Base-by-base conservation (phyloP, 2,888 invertebrate genomes). In the Pollenia angustigena region DNA sequence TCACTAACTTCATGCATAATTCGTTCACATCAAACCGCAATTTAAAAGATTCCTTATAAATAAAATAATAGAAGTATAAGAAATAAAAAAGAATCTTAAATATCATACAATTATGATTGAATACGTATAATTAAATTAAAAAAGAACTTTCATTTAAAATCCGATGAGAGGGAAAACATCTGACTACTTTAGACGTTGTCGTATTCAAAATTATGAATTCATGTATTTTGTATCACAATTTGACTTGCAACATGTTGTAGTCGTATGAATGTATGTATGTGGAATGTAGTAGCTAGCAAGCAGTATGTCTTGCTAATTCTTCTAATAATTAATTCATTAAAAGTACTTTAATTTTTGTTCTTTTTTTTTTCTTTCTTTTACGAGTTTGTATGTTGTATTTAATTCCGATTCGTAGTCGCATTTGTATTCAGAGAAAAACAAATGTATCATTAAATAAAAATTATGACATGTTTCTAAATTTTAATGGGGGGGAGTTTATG, bases 81-180 rank as follows among this genome's bases (percentile, higher is more conserved):
- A 40, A 50, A 46, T 54, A 75, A n/a, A 72, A 79, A 60, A 69
- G 52, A 62, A 72, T 60, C 71, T 60, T 76, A 46, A 32, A 32
- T 32, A 32, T 32, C n/a, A 46, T 62, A 54, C 84, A 87, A 84
- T 87, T 87, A 81, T 87, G 81, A 81, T 76, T 84, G 78, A 81
- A 84, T 84, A 68, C 66, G 42, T 87, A 78, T 84, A 87, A 87
- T 87, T 84, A 78, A 84, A 87, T 87, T 87, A 87, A 66, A 81
- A 58, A 68, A 52, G 3, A 79, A 81, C 81, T 81, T 84, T 87
- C 81, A 79, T 74, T 74, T 32, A 32, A 32, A 32, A 32, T 32
- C 32, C 44, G 50, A 52, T 74, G 23, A 50, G 40, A 71, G 48
- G 79, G 32, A 68, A n/a, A 3, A 48, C 44, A 16, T 18, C 16